Base-by-base conservation (phyloP, 1,140 invertebrate species). In the Popillia japonica region DNA sequence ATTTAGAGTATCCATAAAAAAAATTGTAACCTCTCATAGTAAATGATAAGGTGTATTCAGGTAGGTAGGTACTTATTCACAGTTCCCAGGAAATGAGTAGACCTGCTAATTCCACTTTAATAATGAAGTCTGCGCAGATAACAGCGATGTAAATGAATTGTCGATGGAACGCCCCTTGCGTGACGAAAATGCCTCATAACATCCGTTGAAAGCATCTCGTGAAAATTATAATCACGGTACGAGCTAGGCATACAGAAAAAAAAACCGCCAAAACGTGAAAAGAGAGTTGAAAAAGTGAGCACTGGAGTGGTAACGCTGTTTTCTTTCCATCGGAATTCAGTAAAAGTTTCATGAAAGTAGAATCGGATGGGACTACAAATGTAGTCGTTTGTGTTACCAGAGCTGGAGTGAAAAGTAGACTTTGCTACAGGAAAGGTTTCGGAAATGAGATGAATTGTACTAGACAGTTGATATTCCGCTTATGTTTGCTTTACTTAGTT, bases 291-390 rank as follows among this genome's bases (percentile, higher is more conserved):
- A 68, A 68, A 34, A 22, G 61, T 34, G n/a, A 68, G 22, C 22
- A 20, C 61, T 4, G 10, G 11, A 8, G 48, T n/a, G 61, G 27
- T 48, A 48, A 10, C 27, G 20, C 61, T 23, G 61, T 68, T 68
- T 68, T 68, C 61, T 34, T 27, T 68, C 14, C 48, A 23, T 14
- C 20, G 61, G 22, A 68, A 68, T 68, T 68, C 27, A 10, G 61
- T 68, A 14, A 68, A 68, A 68, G 61, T 68, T 68, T 27, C 61
- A 68, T 68, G 27, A 14, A 27, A 68, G 27, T 27, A 27, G 61
- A 68, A 11, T 17, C 61, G 61, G 61, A 68, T 34, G 27, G 61
- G 20, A 68, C 27, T 68, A 68, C 61, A 68, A 68, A 68, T 68
- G 61, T 34, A 68, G 27, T 68, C 61, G 61, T 68, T 68, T 68